phyloP scores from a whole-genome alignment of 1,140 invertebrate species.

The Papilio xuthus region DNA sequence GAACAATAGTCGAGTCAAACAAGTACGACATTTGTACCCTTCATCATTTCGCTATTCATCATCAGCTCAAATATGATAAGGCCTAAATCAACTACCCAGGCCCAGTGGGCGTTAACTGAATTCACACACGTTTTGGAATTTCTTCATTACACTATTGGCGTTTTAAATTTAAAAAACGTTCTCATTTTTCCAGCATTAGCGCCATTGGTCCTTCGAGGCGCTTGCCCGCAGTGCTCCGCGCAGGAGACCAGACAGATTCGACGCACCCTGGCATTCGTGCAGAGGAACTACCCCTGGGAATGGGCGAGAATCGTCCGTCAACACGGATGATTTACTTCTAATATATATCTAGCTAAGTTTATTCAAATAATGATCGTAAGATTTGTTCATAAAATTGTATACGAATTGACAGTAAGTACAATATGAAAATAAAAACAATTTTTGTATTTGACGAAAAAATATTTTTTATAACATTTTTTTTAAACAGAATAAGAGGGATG shows the following conservation, averaged over 20 bases:
- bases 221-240: constrained; percentile 85
- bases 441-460: neutral
- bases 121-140: no score
- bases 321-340: constrained; percentile 75
- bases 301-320: constrained; percentile 86
- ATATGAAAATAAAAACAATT: neutral
- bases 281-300: constrained; percentile 87
- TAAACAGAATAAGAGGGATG: neutral
- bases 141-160: no score
- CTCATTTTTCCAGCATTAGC: constrained; percentile 84
- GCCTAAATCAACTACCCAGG: no score
- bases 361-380: neutral
- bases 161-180: neutral
- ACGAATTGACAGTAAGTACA: constrained; percentile 3
- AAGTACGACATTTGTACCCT: no score
- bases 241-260: constrained; percentile 86
- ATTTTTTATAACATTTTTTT: neutral
- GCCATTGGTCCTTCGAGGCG: constrained; percentile 85
- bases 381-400: constrained; percentile 14
- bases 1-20: no score
- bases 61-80: no score
- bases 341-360: neutral
- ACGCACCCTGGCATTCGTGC: constrained; percentile 85
- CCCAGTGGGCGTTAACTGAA: no score
- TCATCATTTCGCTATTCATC: no score